Evolutionary conservation across 2,113 vertebrate species (phyloP).

Genomic region (Dipodomys merriami): DNA sequence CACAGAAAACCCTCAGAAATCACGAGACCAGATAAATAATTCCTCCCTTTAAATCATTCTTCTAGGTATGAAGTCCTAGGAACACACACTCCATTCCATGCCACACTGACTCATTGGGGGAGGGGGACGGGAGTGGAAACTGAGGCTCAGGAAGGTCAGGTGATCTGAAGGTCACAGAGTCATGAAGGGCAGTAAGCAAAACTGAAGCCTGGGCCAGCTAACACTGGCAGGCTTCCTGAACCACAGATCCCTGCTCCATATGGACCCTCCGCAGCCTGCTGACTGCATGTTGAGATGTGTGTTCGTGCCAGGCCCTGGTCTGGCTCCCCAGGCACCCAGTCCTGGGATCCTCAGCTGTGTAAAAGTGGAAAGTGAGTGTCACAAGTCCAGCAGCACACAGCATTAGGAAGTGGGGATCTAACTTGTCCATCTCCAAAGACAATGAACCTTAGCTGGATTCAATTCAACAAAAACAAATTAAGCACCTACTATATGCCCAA

Average conservation of each 20-base stretch:
- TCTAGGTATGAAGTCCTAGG: neutral
- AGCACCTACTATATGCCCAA: neutral
- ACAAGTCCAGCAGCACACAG: neutral
- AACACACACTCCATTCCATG: neutral
- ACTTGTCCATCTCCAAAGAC: neutral
- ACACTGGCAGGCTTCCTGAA: rapidly evolving
- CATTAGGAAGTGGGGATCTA: neutral
- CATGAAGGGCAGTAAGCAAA: neutral
- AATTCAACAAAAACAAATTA: neutral
- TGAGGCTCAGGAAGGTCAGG: neutral
- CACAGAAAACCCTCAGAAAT: neutral
- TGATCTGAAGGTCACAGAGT: neutral
- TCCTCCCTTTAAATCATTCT: too few relatives aligned
- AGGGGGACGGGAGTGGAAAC: rapidly evolving
- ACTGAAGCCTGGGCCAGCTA: neutral
- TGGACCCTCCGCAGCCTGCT: neutral
- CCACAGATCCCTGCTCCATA: neutral
- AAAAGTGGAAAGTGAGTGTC: neutral
- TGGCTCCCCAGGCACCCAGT: neutral
- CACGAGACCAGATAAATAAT: neutral
- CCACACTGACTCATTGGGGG: neutral
- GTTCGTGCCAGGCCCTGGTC: rapidly evolving
- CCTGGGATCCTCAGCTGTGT: neutral
- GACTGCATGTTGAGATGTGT: rapidly evolving
- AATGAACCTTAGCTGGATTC: neutral